These are phyloP conservation scores for Aelia acuminata DNA, from an alignment of 2,888 invertebrate species.

Conservation along the genomic window DNA sequence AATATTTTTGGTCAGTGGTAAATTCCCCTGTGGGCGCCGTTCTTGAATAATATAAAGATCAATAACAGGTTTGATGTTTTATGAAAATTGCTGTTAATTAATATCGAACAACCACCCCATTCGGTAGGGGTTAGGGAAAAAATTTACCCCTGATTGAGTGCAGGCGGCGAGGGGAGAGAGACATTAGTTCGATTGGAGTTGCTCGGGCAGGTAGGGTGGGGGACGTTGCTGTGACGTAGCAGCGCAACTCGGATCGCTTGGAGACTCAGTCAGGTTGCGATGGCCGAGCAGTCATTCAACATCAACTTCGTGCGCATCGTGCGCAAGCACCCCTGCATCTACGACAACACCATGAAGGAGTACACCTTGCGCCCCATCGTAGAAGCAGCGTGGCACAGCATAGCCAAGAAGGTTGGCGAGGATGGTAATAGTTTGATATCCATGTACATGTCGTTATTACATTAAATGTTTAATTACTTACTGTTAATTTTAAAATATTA, in stretches of 20 bases:
- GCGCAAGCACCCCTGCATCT: conserved; percentile 34
- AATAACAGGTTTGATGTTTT: too few relatives aligned
- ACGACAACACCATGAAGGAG: conserved; percentile 19
- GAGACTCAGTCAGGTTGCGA: conserved; percentile 49
- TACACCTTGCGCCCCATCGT: neutral
- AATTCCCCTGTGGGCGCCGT: too few relatives aligned
- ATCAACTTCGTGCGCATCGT: conserved; percentile 51
- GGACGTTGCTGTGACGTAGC: conserved; percentile 16
- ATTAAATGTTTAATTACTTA: too few relatives aligned
- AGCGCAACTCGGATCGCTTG: conserved; percentile 8
- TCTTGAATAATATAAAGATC: too few relatives aligned
- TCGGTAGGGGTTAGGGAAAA: neutral
- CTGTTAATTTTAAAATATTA: too few relatives aligned
- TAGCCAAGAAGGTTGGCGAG: conserved; percentile 22
- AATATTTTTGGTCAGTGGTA: too few relatives aligned
- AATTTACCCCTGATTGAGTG: neutral
- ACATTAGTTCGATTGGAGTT: neutral
- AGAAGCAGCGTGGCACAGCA: conserved; percentile 12
- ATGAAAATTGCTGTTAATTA: neutral
- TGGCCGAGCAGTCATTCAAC: conserved; percentile 50
- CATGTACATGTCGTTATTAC: too few relatives aligned
- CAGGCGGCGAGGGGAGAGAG: neutral
- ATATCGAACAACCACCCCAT: neutral
- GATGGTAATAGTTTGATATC: conserved; percentile 18
- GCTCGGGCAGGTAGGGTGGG: neutral